Conservation (phyloP, 2,888 invertebrate species). For the Marasmarcha lunaedactyla region DNA sequence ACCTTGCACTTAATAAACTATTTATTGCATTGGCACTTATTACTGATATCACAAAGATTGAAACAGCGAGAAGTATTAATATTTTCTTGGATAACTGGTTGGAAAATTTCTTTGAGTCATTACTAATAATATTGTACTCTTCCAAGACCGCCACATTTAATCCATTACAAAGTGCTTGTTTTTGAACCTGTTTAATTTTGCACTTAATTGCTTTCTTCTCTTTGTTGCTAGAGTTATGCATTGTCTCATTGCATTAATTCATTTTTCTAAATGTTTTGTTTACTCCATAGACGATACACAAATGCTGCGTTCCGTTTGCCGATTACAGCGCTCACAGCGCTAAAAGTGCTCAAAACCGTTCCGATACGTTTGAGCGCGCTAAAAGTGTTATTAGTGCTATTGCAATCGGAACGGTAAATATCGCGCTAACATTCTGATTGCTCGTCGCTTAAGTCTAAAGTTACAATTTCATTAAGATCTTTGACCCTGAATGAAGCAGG, state of each 20-base stretch:
- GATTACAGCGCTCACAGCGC: no score
- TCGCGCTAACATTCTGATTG: no score
- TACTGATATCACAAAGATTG: slow-evolving; percentile 27
- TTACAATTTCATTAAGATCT: no score
- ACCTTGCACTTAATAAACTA: slow-evolving; percentile 72
- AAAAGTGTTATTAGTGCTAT: no score
- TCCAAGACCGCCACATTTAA: slow-evolving; percentile 25
- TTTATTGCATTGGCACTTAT: slow-evolving; percentile 29
- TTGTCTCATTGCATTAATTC: slow-evolving; percentile 10
- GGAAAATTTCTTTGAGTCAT: slow-evolving; percentile 13
- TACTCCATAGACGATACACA: no score
- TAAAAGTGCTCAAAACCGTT: no score
- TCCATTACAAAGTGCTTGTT: slow-evolving; percentile 31
- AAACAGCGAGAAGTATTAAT: neutral
- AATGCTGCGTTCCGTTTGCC: no score
- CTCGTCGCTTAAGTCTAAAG: no score
- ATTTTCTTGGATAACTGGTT: neutral
- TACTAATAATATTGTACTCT: slow-evolving; percentile 32
- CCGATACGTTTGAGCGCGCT: no score
- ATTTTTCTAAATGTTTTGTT: neutral
- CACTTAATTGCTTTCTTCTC: slow-evolving; percentile 19
- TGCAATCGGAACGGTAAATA: no score
- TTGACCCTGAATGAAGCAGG: no score
- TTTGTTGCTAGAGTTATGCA: slow-evolving; percentile 14
- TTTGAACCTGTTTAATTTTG: slow-evolving; percentile 31